phyloP scores from a whole-genome alignment of 1,140 invertebrate genomes.

The Lethrus apterus region DNA sequence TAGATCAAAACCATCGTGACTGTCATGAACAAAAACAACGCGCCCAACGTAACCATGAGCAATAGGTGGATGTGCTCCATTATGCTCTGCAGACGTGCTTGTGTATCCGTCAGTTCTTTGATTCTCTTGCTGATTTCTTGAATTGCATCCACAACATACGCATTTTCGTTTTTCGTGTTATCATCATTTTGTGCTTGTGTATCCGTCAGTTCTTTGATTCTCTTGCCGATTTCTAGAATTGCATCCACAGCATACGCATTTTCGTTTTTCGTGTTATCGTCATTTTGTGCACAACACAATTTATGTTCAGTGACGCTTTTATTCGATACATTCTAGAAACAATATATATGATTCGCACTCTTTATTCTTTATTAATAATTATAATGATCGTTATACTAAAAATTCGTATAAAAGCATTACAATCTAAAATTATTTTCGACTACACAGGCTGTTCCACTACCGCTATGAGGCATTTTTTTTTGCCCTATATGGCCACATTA shows the following conservation, averaged over 20 bases:
- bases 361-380: no score
- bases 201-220: constrained; percentile 19
- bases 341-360: no score
- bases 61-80: constrained; percentile 24
- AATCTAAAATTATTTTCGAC: no score
- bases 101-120: constrained; percentile 21
- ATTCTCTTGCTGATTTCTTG: constrained; percentile 17
- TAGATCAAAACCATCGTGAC: constrained; percentile 23
- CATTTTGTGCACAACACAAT: constrained; percentile 41
- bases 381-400: no score
- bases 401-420: no score
- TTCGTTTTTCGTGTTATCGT: constrained; percentile 30
- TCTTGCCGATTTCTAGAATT: constrained; percentile 14
- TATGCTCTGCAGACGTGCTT: constrained; percentile 24
- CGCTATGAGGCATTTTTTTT: no score
- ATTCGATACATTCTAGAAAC: constrained; percentile 27
- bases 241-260: constrained; percentile 15
- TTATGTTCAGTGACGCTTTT: constrained; percentile 44
- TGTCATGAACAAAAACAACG: constrained; percentile 24
- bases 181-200: constrained; percentile 28
- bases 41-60: constrained; percentile 24
- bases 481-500: no score
- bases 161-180: constrained; percentile 28
- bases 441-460: no score
- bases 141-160: constrained; percentile 4